Conservation (phyloP, 1,140 invertebrate genomes). For the Himalopsyche phryganea region DNA sequence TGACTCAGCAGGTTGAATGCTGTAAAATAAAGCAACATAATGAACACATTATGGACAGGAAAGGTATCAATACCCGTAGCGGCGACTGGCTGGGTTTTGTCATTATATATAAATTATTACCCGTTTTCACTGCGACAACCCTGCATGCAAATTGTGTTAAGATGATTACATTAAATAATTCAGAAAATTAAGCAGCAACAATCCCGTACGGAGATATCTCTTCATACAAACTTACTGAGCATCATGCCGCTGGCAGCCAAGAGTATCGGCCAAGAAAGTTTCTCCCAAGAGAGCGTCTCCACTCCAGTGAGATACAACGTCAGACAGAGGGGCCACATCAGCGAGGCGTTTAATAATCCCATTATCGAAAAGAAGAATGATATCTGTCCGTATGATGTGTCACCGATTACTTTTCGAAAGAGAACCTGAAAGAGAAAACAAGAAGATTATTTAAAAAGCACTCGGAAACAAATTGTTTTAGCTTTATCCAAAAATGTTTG, state of each 20-base stretch:
- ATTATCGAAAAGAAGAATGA: conserved; percentile 84
- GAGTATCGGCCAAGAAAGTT: conserved; percentile 77
- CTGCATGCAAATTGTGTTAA: too few relatives aligned
- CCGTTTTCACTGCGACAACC: too few relatives aligned
- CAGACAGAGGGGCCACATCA: conserved; percentile 84
- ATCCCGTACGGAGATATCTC: too few relatives aligned
- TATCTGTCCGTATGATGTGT: conserved; percentile 82
- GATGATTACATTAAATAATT: too few relatives aligned
- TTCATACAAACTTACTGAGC: conserved; percentile 69
- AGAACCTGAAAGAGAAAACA: conserved; percentile 61
- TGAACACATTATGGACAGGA: too few relatives aligned
- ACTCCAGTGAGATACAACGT: conserved; percentile 79
- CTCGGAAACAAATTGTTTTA: conserved; percentile 22
- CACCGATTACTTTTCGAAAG: conserved; percentile 88
- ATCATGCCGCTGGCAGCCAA: conserved; percentile 72
- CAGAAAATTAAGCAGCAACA: too few relatives aligned
- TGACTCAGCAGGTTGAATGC: conserved; percentile 87
- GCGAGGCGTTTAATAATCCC: conserved; percentile 75
- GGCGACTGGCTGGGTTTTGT: too few relatives aligned
- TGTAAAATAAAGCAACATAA: conserved; percentile 51
- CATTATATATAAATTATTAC: too few relatives aligned
- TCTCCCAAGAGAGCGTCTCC: conserved; percentile 73
- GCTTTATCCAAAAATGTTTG: too few relatives aligned
- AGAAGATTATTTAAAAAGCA: conserved; percentile 2
- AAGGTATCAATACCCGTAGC: too few relatives aligned